Evolutionary conservation across 2,797 vertebrate species (phyloP).

Genomic region (Coendou prehensilis): DNA sequence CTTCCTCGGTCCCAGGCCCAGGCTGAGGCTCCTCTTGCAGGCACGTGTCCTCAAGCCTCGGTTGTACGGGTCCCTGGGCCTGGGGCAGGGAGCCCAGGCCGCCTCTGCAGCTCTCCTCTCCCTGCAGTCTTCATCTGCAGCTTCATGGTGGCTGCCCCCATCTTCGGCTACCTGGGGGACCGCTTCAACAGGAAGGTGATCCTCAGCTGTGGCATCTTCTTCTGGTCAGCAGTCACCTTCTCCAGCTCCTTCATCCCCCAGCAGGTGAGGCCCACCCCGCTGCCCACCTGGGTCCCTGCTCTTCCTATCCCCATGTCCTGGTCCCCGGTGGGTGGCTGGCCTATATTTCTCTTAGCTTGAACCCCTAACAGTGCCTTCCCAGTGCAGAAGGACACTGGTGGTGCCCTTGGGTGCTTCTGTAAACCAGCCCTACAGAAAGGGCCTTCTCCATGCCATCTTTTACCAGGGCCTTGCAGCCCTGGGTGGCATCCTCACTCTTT

Average conservation of each 20-base stretch:
- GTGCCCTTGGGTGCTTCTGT: not conserved
- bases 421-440: not conserved
- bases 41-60: no score
- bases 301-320: accelerated
- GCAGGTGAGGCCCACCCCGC: constrained; percentile 88
- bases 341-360: not conserved
- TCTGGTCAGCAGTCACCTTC: constrained; percentile 94
- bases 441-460: not conserved
- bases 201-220: constrained; percentile 95
- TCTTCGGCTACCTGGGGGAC: constrained; percentile 95
- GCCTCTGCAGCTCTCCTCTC: not conserved
- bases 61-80: not conserved
- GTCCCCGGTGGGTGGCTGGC: not conserved
- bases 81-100: accelerated
- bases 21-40: not conserved
- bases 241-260: constrained; percentile 94
- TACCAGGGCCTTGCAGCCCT: not conserved
- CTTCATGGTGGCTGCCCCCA: constrained; percentile 94
- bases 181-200: constrained; percentile 95
- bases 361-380: not conserved
- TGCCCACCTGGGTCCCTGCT: not conserved
- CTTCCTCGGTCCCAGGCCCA: not conserved
- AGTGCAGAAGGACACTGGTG: not conserved
- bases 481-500: not conserved
- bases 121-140: constrained; percentile 94